Conservation (phyloP, 2,797 vertebrate genomes). For the Rhinatrema bivittatum region DNA sequence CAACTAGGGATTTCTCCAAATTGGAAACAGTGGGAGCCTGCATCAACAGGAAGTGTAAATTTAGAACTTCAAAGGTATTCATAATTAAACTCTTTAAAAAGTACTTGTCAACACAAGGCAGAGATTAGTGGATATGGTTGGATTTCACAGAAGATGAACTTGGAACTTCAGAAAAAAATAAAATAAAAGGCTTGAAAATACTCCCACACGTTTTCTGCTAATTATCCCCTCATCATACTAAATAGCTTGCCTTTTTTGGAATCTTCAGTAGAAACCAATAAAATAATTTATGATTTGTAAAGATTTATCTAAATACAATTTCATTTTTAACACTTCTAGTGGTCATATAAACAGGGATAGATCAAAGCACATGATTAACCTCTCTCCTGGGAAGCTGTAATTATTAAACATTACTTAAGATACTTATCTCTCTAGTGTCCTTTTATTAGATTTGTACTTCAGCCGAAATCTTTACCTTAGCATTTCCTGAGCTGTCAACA, state of each 20-base stretch:
- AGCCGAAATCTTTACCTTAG: slow-evolving; percentile 7
- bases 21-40: not conserved
- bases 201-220: too few relatives aligned
- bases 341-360: slow-evolving; percentile 5
- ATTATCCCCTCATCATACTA: too few relatives aligned
- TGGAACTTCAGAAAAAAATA: too few relatives aligned
- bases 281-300: slow-evolving; percentile 4
- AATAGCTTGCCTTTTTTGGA: too few relatives aligned
- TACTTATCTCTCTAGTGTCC: not conserved
- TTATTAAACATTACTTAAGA: slow-evolving; percentile 4
- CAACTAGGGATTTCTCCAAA: not conserved
- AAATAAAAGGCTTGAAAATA: too few relatives aligned
- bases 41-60: not conserved
- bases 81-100: not conserved
- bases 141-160: too few relatives aligned
- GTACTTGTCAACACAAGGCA: not conserved
- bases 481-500: slow-evolving; percentile 14
- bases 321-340: slow-evolving; percentile 6
- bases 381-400: slow-evolving; percentile 2
- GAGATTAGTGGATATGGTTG: not conserved
- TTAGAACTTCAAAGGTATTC: not conserved
- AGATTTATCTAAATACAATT: slow-evolving; percentile 8
- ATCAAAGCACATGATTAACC: slow-evolving; percentile 5
- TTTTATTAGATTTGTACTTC: slow-evolving; percentile 6
- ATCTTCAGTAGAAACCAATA: not conserved